Evolutionary conservation across 2,113 vertebrate genomes (phyloP).

Genomic region (Globicephala melas): DNA sequence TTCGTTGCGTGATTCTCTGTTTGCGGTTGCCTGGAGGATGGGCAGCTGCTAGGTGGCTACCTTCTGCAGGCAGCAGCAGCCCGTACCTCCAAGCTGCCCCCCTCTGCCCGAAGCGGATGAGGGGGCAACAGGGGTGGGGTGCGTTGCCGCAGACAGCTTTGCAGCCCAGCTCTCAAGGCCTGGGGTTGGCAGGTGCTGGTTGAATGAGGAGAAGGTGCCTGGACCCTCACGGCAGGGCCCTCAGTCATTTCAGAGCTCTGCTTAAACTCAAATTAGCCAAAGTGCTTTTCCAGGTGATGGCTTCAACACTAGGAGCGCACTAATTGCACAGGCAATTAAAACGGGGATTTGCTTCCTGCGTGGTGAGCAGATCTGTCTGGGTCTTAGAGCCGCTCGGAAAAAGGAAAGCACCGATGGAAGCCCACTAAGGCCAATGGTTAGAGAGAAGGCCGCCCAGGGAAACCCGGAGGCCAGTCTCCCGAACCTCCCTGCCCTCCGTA

Average conservation of each 20-base stretch:
- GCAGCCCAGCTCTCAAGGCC: not conserved
- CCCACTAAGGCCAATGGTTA: not conserved
- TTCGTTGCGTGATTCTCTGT: not conserved
- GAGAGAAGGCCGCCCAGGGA: not conserved
- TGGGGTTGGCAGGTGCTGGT: not conserved
- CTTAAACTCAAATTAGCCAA: constrained; percentile 76
- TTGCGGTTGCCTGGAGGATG: not conserved
- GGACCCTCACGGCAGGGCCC: not conserved
- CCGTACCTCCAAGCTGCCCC: not conserved
- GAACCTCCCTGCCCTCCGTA: not conserved
- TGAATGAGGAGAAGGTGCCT: not conserved
- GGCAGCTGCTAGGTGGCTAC: not conserved
- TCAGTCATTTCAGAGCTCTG: constrained; percentile 33
- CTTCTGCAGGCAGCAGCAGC: not conserved
- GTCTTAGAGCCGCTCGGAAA: not conserved
- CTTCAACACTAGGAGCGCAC: not conserved
- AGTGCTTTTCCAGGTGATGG: constrained; percentile 75
- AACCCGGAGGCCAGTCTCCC: not conserved
- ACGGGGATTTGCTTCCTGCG: constrained; percentile 45
- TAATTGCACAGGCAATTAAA: constrained; percentile 70
- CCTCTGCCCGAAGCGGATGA: not conserved
- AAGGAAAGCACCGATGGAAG: not conserved
- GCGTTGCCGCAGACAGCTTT: not conserved
- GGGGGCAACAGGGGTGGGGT: no score
- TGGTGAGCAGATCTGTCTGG: not conserved